phyloP scores from a whole-genome alignment of 2,888 invertebrate species.

The Pristionchus fissidentatus region DNA sequence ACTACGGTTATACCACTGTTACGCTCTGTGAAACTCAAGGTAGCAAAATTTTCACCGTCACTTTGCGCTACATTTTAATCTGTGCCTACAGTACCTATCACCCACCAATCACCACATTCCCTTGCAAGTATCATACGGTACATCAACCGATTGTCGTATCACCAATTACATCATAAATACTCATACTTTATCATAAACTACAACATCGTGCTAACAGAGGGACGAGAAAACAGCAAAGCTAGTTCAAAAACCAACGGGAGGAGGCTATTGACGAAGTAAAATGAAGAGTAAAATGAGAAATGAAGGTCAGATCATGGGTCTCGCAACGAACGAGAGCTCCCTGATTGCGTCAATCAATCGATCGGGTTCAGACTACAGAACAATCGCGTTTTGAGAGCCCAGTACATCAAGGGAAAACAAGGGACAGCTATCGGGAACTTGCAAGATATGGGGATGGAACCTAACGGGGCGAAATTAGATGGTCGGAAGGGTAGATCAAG shows the following conservation, averaged over 20 bases:
- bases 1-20: too few relatives aligned
- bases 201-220: constrained; percentile 16
- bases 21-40: too few relatives aligned
- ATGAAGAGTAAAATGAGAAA: too few relatives aligned
- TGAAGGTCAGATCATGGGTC: not conserved
- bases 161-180: not conserved
- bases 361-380: too few relatives aligned
- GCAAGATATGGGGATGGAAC: constrained; percentile 12
- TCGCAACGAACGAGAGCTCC: not conserved
- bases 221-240: constrained; percentile 8
- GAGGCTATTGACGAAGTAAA: not conserved
- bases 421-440: not conserved
- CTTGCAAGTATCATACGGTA: constrained; percentile 9
- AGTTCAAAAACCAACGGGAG: constrained; percentile 21
- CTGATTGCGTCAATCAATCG: too few relatives aligned
- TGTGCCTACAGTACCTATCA: constrained; percentile 31
- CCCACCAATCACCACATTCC: constrained; percentile 23
- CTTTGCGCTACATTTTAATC: too few relatives aligned
- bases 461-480: not conserved
- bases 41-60: too few relatives aligned
- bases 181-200: constrained; percentile 42
- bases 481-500: not conserved
- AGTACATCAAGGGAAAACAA: not conserved
- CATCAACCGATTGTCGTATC: not conserved
- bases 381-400: not conserved